Base-by-base conservation (phyloP, 2,888 invertebrate genomes). In the Allolobophora icterica region DNA sequence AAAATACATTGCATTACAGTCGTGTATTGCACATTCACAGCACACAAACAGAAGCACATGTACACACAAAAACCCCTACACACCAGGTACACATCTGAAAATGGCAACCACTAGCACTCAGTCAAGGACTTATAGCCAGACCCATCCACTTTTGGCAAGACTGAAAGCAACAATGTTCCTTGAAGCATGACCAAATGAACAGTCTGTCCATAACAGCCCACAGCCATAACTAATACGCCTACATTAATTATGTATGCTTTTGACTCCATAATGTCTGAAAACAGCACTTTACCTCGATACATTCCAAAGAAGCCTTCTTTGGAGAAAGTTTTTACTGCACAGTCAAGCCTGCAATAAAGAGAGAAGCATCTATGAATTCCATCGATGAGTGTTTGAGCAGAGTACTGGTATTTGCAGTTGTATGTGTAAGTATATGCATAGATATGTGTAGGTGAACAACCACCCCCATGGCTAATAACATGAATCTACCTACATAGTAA, bases 301-400 rank as follows among this genome's bases (percentile, higher is more conserved):
- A 99, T 99, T 94, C 99, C 99, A 95, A 98, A 97, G 95, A 98
- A 99, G 0, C 99, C 99, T 95, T 99, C 99, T 33, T 97, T 97
- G 91, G 96, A 96, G 95, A 98, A 98, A 0, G 99, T 99, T 96
- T 99, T 98, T 92, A 96, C 97, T 94, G 98, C 99, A 95, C 99
- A 99, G 95, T 99, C 99, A 92, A 98, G 96, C 97, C 99, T 99
- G 94, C 90, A 94, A 93, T 93, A 94, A 21, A 90, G 13, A 13
- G 5, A 71, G 34, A 38, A 42, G 19, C 5, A 0, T 71, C 21
- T n/a, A 90, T 35, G 30, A 8, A 33, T 34, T n/a, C 33, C 24
- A 30, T 83, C 8, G 33, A 90, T 33, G n/a, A 8, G 35, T 52
- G 52, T 11, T 1, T 24, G 24, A 24, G 24, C 24, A 52, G 24